These are phyloP conservation scores for Alsophila aescularia DNA, from an alignment of 2,888 invertebrate species.

Conservation along the genomic window DNA sequence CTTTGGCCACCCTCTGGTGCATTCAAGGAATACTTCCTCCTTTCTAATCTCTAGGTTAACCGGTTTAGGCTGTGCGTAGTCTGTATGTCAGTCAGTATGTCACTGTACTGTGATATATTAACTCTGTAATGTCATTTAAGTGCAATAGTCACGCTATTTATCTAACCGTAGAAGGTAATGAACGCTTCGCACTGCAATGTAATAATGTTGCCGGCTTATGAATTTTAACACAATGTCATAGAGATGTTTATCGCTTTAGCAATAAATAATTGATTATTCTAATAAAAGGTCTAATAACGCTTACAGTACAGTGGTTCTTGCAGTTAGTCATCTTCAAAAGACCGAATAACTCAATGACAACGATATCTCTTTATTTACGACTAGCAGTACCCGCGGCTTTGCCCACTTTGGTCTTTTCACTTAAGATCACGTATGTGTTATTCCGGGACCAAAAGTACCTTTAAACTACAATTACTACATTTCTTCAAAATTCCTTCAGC, in stretches of 20 bases:
- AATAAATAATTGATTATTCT: neutral
- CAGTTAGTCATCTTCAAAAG: neutral
- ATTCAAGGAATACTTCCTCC: no score
- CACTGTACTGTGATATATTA: conserved; percentile 7
- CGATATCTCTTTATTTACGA: no score
- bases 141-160: conserved; percentile 22
- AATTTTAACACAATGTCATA: neutral
- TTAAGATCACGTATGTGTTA: no score
- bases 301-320: neutral
- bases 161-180: conserved; percentile 18
- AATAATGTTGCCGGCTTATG: neutral
- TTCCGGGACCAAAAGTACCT: no score
- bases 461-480: no score
- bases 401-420: no score
- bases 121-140: conserved; percentile 4
- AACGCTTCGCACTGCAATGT: neutral
- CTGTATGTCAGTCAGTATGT: no score
- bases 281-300: neutral
- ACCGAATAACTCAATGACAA: neutral
- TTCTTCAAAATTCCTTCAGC: no score
- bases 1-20: no score
- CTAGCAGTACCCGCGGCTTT: no score
- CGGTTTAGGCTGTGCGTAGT: no score
- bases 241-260: neutral
- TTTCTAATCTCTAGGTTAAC: no score